These are phyloP conservation scores for Capreolus pygargus DNA, from an alignment of 2,113 vertebrate species.

Conservation along the genomic window DNA sequence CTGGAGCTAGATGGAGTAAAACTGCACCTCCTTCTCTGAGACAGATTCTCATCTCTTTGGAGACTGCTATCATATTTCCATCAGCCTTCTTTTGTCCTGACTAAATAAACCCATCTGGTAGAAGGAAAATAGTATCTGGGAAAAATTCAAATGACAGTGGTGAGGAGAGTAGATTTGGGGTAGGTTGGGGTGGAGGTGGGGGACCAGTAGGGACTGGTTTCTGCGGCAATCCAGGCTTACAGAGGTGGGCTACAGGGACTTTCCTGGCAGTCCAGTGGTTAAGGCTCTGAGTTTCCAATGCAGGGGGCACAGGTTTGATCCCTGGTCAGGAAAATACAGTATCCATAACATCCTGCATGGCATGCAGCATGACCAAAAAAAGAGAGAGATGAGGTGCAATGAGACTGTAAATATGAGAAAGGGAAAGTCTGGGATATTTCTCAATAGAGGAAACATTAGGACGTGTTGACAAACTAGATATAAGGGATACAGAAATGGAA, in stretches of 20 bases:
- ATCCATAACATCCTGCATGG: neutral
- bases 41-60: neutral
- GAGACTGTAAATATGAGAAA: neutral
- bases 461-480: neutral
- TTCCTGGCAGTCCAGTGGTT: neutral
- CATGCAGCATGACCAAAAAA: neutral
- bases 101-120: neutral
- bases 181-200: neutral
- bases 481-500: neutral
- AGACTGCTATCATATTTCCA: neutral
- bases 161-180: neutral
- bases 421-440: neutral
- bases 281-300: neutral
- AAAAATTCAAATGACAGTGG: neutral
- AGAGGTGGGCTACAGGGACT: neutral
- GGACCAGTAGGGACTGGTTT: neutral
- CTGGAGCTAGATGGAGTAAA: neutral
- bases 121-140: neutral
- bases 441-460: neutral
- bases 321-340: neutral
- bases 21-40: neutral
- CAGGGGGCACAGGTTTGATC: neutral
- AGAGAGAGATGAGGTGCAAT: neutral
- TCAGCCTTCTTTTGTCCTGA: neutral
- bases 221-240: neutral